Percentiles rank a stretch among this genome's conserved stretches.
phyloP scores from a whole-genome alignment of 2,888 invertebrate species.

The Bellardia bayeri region DNA sequence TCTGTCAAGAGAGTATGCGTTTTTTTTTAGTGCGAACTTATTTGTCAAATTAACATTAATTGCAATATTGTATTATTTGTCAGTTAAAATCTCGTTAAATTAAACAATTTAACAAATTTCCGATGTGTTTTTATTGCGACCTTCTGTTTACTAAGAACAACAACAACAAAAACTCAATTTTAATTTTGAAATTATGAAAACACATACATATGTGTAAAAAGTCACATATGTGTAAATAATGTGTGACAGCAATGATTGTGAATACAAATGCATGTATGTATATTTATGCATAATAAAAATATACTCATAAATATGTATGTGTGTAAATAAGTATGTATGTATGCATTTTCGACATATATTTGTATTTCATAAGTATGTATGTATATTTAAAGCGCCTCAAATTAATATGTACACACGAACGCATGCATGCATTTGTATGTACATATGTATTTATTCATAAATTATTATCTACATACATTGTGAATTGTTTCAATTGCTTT shows the following conservation, averaged over 20 bases:
- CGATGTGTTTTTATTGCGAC: slow-evolving; percentile 11
- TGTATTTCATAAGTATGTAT: too few relatives aligned
- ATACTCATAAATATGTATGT: not conserved
- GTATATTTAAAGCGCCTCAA: not conserved
- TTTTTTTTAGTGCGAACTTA: not conserved
- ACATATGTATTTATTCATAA: not conserved
- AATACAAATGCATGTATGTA: slow-evolving; percentile 20
- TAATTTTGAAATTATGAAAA: slow-evolving; percentile 39
- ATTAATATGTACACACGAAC: not conserved
- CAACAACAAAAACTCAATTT: slow-evolving; percentile 14
- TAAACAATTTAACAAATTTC: not conserved
- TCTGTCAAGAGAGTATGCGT: slow-evolving; percentile 7
- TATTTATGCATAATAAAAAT: too few relatives aligned
- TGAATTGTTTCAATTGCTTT: too few relatives aligned
- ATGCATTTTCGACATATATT: not conserved
- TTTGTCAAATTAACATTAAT: slow-evolving; percentile 48
- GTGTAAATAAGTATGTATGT: not conserved
- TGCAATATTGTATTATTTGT: slow-evolving; percentile 41
- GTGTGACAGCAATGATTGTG: slow-evolving; percentile 35
- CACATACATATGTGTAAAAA: slow-evolving; percentile 25
- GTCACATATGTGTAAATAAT: slow-evolving; percentile 64
- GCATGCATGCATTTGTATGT: not conserved
- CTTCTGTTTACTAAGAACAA: not conserved
- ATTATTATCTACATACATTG: too few relatives aligned
- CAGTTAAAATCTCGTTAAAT: slow-evolving; percentile 30